These are phyloP conservation scores for Holacanthella duospinosa DNA, from an alignment of 2,888 invertebrate species.

Conservation along the genomic window DNA sequence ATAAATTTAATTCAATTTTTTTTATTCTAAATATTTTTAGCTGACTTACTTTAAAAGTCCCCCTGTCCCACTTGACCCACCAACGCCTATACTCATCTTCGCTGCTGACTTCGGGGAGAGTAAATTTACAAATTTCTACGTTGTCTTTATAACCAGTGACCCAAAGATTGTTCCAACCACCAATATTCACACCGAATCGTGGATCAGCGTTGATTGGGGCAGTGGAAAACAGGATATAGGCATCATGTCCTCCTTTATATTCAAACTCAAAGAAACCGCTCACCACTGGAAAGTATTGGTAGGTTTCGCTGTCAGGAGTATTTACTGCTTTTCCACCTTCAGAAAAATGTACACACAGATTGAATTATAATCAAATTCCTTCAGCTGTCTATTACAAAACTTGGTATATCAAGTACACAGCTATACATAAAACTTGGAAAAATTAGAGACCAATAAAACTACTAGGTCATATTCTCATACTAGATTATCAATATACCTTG, in stretches of 20 bases:
- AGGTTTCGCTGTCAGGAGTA: background rate
- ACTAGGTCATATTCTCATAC: too few relatives aligned
- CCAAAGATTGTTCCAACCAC: background rate
- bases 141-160: background rate
- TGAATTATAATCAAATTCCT: background rate
- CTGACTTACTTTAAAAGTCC: too few relatives aligned
- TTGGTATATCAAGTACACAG: too few relatives aligned
- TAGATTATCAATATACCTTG: too few relatives aligned
- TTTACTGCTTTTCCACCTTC: background rate
- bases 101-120: background rate
- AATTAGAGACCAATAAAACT: too few relatives aligned
- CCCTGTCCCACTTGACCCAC: background rate
- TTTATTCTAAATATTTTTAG: too few relatives aligned
- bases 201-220: background rate
- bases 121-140: background rate
- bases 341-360: background rate
- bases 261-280: background rate
- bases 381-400: too few relatives aligned
- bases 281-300: background rate
- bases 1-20: background rate
- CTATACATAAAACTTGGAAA: too few relatives aligned
- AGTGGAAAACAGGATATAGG: background rate
- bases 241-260: background rate
- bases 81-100: background rate
- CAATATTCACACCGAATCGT: background rate